phyloP scores from a whole-genome alignment of 2,113 vertebrate species.

The Mesitornis unicolor region DNA sequence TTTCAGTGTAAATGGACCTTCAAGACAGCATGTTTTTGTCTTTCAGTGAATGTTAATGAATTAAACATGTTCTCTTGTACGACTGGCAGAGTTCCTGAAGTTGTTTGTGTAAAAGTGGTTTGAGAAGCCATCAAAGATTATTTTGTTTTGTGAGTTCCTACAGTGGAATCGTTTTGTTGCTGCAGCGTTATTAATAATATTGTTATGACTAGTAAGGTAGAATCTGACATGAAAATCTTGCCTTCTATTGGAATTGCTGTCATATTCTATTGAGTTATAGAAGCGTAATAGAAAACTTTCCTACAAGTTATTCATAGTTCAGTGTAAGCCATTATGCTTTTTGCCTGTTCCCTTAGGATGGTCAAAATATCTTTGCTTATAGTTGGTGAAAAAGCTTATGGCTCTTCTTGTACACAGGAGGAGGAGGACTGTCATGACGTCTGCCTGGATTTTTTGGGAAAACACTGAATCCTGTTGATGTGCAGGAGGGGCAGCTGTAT shows the following conservation, averaged over 20 bases:
- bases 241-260: neutral
- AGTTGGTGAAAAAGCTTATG: neutral
- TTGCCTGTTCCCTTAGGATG: neutral
- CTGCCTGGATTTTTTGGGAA: neutral
- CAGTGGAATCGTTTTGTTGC: neutral
- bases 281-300: neutral
- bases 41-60: neutral
- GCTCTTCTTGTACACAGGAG: neutral
- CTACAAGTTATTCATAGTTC: neutral
- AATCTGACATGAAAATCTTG: neutral
- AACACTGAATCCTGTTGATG: neutral
- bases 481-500: neutral
- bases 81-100: neutral
- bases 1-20: neutral
- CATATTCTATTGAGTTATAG: neutral
- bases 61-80: neutral
- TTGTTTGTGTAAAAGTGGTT: neutral
- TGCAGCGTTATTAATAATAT: neutral
- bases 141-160: neutral
- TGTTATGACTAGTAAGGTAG: slow-evolving; percentile 23
- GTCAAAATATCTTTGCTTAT: neutral
- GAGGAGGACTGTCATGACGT: neutral
- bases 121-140: neutral
- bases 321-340: neutral
- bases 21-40: neutral